These are phyloP conservation scores for roundworm (Caenorhabditis elegans) DNA, from an alignment of 1,140 invertebrate species.

Conservation along the genomic window DNA sequence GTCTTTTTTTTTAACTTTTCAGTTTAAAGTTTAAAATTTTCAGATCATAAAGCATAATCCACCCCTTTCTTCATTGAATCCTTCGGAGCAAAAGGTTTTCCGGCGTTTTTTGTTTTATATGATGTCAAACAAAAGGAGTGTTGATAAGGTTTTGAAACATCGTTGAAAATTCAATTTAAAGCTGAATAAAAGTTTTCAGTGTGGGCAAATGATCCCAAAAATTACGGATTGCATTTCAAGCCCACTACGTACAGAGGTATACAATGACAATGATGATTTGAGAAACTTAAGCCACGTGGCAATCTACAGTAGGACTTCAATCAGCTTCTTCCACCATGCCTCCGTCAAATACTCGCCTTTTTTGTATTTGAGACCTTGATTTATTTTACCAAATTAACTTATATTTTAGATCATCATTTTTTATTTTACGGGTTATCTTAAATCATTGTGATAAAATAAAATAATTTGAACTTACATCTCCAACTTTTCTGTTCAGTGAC, in stretches of 20 bases:
- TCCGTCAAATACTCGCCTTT: not conserved
- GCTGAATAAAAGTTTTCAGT: no score
- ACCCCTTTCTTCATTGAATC: not conserved
- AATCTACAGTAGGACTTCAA: constrained; percentile 7
- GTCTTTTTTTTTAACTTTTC: not conserved
- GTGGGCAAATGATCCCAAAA: not conserved
- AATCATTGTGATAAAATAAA: not conserved
- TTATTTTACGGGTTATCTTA: not conserved
- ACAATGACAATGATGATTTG: constrained; percentile 9
- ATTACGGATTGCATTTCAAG: not conserved
- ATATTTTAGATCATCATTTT: not conserved
- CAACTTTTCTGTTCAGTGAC: constrained; percentile 28
- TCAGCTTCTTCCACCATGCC: not conserved
- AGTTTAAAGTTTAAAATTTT: not conserved
- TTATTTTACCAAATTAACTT: not conserved
- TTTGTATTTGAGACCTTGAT: not conserved
- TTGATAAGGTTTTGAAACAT: not conserved
- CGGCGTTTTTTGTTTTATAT: not conserved
- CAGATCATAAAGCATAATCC: not conserved
- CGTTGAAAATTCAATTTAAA: not conserved
- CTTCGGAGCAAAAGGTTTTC: not conserved
- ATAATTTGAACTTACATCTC: not conserved
- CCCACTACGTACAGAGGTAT: not conserved
- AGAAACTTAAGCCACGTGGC: not conserved
- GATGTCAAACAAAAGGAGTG: not conserved